Evolutionary conservation across 92 coral and sea anemone species (phyloP), one percentile per base, ranked within the genome.

Genomic region (Porites lobata): DNA sequence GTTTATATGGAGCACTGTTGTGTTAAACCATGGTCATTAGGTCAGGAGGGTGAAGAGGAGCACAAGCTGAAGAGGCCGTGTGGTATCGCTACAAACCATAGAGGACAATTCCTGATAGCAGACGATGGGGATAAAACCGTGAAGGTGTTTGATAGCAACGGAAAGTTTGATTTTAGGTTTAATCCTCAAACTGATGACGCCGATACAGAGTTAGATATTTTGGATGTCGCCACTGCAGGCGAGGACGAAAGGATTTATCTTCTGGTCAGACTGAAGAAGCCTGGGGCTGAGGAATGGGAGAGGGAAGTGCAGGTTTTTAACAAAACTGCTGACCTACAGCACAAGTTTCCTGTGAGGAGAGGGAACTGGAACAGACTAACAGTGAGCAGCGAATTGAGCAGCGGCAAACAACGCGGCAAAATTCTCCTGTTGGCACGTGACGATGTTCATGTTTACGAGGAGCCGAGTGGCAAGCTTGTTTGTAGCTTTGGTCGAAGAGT

Each of bases 181-280:
- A 7, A 69, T 6, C 83, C 71, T 51, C 72, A 50, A 11, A 26
- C 14, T 78, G 26, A 62, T 15, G 72, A 59, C 15, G 83, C 4
- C 13, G 66, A 62, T 62, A 62, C 66, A 62, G 0, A 62, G 66
- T 62, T 62, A 15, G 18, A 21, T 14, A 11, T 20, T 54, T 4
- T 7, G 3, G 5, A 56, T 78, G 53, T 61, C 15, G 71, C 84
- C 70, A 79, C 69, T 79, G 75, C 47, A 38, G 47, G 64, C 20
- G 18, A 14, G 20, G 53, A 79, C 7, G 22, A 26, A 1, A 26
- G 8, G 51, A 69, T 47, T 21, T 59, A 79, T 24, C 9, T 79
- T 0, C 66, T 62, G 21, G 24, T 62, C 66, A 18, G 21, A 62
- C 66, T 17, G 66, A 18, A n/a, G 19, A 62, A 62, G 66, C 22